Evolutionary conservation across 2,888 invertebrate species (phyloP).

Genomic region (Nebria brevicollis): DNA sequence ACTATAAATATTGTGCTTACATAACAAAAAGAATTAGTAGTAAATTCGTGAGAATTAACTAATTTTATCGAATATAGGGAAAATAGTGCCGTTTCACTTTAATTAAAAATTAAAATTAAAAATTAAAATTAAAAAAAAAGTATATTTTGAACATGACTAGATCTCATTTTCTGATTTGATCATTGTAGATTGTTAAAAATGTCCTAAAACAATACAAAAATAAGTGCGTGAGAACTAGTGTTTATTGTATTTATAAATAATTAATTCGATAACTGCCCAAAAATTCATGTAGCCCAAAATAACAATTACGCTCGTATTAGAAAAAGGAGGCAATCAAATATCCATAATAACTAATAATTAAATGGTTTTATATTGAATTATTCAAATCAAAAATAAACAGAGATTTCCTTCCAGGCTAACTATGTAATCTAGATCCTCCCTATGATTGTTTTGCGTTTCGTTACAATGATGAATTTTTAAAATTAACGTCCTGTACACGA

Average conservation of each 20-base stretch:
- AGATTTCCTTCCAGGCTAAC: not conserved
- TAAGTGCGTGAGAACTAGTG: not conserved
- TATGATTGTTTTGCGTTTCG: not conserved
- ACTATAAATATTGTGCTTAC: not conserved
- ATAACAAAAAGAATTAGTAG: not conserved
- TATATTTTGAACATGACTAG: too few species aligned
- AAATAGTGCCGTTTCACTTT: too few species aligned
- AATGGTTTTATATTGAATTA: not conserved
- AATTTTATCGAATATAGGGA: too few species aligned
- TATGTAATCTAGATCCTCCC: not conserved
- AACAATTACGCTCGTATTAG: not conserved
- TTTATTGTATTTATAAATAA: not conserved
- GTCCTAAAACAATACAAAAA: not conserved
- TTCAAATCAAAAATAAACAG: not conserved
- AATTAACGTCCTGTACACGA: not conserved
- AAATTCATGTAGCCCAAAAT: not conserved
- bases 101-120: too few species aligned
- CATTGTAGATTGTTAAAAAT: not conserved
- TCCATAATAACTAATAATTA: not conserved
- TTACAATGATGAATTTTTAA: constrained; percentile 7
- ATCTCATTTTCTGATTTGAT: too few species aligned
- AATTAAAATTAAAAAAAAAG: too few species aligned
- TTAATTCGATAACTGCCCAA: not conserved
- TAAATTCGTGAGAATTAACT: not conserved
- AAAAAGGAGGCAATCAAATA: not conserved